Evolutionary conservation across 92 coral and sea anemone genomes (phyloP).

Genomic region (Zoanthus sociatus): DNA sequence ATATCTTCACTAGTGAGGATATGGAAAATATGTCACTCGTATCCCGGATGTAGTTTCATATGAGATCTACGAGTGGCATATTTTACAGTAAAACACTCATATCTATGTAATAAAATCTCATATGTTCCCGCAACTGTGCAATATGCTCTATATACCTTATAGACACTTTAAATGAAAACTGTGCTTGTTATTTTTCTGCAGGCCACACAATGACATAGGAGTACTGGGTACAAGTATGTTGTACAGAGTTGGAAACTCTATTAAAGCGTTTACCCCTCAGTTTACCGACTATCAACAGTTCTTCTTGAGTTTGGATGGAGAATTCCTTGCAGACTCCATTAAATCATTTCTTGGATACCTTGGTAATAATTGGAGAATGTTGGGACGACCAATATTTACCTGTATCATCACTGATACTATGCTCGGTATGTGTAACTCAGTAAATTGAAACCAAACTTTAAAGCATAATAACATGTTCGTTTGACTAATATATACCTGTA

Average conservation of each 20-base stretch:
- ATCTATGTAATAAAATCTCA: too few relatives aligned
- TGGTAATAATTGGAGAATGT: slow-evolving; percentile 94
- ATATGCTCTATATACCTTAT: too few relatives aligned
- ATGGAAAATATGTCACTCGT: too few relatives aligned
- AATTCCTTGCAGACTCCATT: slow-evolving; percentile 91
- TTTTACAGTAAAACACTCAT: too few relatives aligned
- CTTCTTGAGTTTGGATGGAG: slow-evolving; percentile 95
- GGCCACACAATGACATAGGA: slow-evolving; percentile 95
- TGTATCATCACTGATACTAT: slow-evolving; percentile 82
- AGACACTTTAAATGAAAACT: neutral
- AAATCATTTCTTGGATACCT: slow-evolving; percentile 91
- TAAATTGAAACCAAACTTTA: too few relatives aligned
- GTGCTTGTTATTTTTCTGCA: slow-evolving; percentile 12
- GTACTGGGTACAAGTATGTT: slow-evolving; percentile 91
- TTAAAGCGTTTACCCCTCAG: slow-evolving; percentile 96
- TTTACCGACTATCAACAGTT: slow-evolving; percentile 96
- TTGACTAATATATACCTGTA: slow-evolving; percentile 81
- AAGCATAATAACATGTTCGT: slow-evolving; percentile 52
- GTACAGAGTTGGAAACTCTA: slow-evolving; percentile 90
- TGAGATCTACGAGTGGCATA: too few relatives aligned
- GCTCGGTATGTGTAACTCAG: slow-evolving; percentile 20
- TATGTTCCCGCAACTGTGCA: too few relatives aligned
- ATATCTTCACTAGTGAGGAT: too few relatives aligned
- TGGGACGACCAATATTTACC: slow-evolving; percentile 94
- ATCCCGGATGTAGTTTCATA: too few relatives aligned